Conservation (phyloP, 2,113 vertebrate species). For the pig (Sus scrofa) region DNA sequence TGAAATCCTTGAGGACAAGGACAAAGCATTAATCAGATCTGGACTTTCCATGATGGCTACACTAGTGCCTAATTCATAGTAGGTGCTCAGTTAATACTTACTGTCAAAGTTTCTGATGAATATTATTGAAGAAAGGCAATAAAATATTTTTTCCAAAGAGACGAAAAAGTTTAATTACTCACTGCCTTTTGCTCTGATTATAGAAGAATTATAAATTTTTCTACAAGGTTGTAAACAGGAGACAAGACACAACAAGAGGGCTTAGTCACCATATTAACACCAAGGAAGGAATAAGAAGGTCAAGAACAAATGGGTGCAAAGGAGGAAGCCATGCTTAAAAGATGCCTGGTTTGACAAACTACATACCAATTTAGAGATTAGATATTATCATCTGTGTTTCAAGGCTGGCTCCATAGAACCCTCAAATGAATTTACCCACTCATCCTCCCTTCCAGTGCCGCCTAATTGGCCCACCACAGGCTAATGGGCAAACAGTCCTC, state of each 20-base stretch:
- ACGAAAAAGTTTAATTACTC: background rate
- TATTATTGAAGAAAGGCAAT: background rate
- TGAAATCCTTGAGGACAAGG: background rate
- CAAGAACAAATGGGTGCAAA: background rate
- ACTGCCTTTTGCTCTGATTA: background rate
- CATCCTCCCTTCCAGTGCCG: background rate
- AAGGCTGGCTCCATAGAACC: background rate
- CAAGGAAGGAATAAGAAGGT: background rate
- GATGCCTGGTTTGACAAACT: background rate
- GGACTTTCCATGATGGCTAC: background rate
- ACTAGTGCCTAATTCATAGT: background rate
- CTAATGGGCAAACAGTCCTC: background rate
- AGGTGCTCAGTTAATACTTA: background rate
- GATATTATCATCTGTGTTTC: background rate
- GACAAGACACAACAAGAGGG: background rate
- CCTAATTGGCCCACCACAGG: background rate
- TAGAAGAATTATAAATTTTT: background rate
- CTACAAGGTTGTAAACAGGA: background rate
- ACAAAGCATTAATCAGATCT: background rate
- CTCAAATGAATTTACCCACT: background rate
- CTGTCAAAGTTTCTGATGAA: background rate
- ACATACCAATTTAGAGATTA: background rate
- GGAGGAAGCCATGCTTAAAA: background rate
- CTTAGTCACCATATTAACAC: background rate
- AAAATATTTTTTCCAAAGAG: constrained; percentile 31